Conservation (phyloP, 2,888 invertebrate species). For the Isoperla grammatica region DNA sequence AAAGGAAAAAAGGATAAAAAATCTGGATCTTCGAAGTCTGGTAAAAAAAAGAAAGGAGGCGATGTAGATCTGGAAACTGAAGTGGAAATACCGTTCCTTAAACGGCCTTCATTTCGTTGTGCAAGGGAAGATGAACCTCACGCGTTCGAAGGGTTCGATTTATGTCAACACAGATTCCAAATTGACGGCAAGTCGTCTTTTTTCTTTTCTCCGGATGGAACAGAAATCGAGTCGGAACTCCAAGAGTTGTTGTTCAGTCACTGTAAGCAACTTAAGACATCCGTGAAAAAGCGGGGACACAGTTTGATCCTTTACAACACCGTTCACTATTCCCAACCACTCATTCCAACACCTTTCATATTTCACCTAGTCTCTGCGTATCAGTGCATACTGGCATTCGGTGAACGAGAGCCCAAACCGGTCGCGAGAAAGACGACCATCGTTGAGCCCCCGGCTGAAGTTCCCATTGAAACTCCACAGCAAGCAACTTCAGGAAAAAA, state of each 20-base stretch:
- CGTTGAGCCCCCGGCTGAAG: background rate
- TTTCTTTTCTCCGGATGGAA: slow-evolving; percentile 37
- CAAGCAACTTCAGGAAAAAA: background rate
- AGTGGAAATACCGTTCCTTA: background rate
- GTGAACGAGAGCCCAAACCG: slow-evolving; percentile 13
- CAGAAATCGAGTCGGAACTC: slow-evolving; percentile 34
- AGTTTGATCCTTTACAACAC: slow-evolving; percentile 33
- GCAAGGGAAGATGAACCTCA: slow-evolving; percentile 29
- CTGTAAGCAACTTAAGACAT: slow-evolving; percentile 32
- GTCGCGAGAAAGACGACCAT: background rate
- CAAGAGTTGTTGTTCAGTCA: slow-evolving; percentile 37
- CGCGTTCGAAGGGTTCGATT: slow-evolving; percentile 39
- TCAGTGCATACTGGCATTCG: slow-evolving; percentile 38
- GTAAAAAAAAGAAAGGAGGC: background rate
- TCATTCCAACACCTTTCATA: slow-evolving; percentile 18
- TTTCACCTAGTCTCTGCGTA: slow-evolving; percentile 37
- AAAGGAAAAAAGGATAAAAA: slow-evolving; percentile 19
- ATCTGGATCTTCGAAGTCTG: background rate
- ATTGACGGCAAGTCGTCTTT: slow-evolving; percentile 32
- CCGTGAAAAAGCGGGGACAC: slow-evolving; percentile 31
- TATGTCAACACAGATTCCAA: slow-evolving; percentile 37
- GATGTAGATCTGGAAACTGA: background rate
- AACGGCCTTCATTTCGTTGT: slow-evolving; percentile 15
- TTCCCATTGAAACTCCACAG: background rate
- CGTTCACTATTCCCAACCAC: slow-evolving; percentile 15